A percentile compares a stretch with the other conserved stretches of the same genome.
These are phyloP conservation scores for Scaptomyza parva DNA, from an alignment of 2,888 invertebrate genomes.

Conservation along the genomic window DNA sequence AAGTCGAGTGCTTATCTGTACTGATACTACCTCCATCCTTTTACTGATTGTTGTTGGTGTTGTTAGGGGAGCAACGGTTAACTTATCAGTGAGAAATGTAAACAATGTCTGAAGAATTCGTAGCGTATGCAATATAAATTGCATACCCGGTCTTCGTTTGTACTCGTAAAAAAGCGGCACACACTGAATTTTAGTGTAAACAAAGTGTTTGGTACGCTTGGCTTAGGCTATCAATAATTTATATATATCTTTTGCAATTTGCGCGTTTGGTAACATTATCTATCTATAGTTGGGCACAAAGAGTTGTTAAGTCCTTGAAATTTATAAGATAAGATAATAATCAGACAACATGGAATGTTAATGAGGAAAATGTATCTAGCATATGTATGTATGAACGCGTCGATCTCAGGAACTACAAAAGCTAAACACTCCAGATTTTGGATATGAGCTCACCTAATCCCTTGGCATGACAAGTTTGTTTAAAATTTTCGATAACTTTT, in stretches of 20 bases:
- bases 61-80: neutral
- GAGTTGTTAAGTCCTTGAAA: neutral
- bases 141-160: constrained; percentile 3
- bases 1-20: constrained; percentile 18
- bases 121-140: constrained; percentile 32
- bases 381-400: no score
- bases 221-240: constrained; percentile 16
- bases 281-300: constrained; percentile 4
- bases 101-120: constrained; percentile 24
- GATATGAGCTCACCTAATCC: no score
- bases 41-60: neutral
- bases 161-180: constrained; percentile 11
- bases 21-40: constrained; percentile 15
- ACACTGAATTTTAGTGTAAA: constrained; percentile 17
- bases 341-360: no score
- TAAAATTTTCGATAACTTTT: no score
- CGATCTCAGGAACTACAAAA: no score
- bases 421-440: no score
- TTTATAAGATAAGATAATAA: no score
- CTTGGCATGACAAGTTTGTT: no score
- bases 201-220: constrained; percentile 19
- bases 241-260: constrained; percentile 23
- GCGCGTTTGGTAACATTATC: constrained; percentile 16
- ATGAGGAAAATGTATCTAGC: no score
- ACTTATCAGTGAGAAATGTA: constrained; percentile 36